Percentiles rank a stretch among this genome's conserved stretches.
Conservation (phyloP, 2,113 vertebrate species). For the Myiozetetes cayanensis region DNA sequence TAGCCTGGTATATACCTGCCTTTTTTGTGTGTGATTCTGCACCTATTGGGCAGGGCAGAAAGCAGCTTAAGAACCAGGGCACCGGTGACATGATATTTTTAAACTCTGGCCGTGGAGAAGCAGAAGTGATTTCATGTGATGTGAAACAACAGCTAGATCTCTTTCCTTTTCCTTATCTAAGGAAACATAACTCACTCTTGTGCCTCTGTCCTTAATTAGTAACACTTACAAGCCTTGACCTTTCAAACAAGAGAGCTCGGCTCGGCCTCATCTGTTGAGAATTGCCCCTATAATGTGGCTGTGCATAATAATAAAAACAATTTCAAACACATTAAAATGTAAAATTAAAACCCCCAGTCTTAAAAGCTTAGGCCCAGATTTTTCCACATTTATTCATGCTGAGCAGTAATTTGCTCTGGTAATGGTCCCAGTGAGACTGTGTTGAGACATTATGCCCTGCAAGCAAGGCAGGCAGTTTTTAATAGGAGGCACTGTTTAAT, state of each 20-base stretch:
- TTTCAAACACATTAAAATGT: slow-evolving; percentile 29
- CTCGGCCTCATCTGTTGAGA: background rate
- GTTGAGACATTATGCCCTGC: background rate
- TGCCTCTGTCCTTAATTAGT: slow-evolving; percentile 23
- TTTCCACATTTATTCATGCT: background rate
- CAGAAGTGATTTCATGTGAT: background rate
- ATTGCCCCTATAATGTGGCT: slow-evolving; percentile 6
- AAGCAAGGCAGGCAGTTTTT: background rate
- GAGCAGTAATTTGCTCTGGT: slow-evolving; percentile 28
- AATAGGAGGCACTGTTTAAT: background rate
- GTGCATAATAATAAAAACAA: slow-evolving; percentile 52
- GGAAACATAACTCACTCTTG: slow-evolving; percentile 27
- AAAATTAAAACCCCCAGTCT: background rate
- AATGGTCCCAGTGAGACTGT: slow-evolving; percentile 26
- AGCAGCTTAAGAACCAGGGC: background rate
- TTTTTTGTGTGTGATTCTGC: background rate
- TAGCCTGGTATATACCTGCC: background rate
- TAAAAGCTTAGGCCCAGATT: background rate
- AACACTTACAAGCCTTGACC: slow-evolving; percentile 45
- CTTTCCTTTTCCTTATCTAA: background rate
- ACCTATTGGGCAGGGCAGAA: background rate
- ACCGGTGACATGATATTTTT: background rate
- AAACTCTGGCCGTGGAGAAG: background rate
- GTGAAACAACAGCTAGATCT: background rate
- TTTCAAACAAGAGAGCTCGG: background rate